Evolutionary conservation across 2,113 vertebrate species (phyloP).

Genomic region (Microcebus griseorufus): DNA sequence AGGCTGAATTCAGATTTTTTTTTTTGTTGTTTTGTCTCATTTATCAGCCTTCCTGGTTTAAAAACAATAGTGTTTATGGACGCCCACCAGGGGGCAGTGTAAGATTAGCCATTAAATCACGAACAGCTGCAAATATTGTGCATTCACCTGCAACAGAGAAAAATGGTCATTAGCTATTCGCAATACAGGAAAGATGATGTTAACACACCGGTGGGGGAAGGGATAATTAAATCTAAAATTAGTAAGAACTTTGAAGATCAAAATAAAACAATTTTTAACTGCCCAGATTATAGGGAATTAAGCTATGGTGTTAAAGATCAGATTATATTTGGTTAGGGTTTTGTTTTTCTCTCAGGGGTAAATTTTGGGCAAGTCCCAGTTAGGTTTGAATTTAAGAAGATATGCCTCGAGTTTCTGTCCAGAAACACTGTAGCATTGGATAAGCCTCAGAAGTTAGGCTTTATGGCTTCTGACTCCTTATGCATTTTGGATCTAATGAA

Average conservation of each 20-base stretch:
- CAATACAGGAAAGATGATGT: constrained; percentile 78
- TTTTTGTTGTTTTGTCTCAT: constrained; percentile 82
- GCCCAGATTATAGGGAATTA: constrained; percentile 22
- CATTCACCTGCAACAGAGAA: constrained; percentile 94
- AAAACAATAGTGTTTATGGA: constrained; percentile 88
- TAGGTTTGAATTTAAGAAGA: constrained; percentile 36
- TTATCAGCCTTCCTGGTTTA: constrained; percentile 86
- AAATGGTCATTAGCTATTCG: constrained; percentile 87
- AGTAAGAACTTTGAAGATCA: constrained; percentile 63
- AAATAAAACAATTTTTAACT: constrained; percentile 69
- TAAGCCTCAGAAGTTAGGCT: constrained; percentile 31
- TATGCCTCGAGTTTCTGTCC: constrained; percentile 18
- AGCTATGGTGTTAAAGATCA: constrained; percentile 41
- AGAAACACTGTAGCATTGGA: constrained; percentile 25
- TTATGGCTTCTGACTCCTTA: background rate
- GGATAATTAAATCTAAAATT: constrained; percentile 69
- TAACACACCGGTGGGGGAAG: constrained; percentile 73
- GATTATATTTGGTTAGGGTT: constrained; percentile 42
- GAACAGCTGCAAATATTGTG: constrained; percentile 99
- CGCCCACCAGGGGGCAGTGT: constrained; percentile 94
- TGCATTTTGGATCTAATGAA: background rate
- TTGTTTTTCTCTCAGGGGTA: constrained; percentile 45
- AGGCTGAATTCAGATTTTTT: constrained; percentile 83
- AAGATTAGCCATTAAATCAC: constrained; percentile 99
- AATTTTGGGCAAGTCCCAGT: constrained; percentile 11